Evolutionary conservation across 1,140 invertebrate genomes (phyloP), one percentile per base, ranked within the genome.

Genomic region (Anthonomus grandis): DNA sequence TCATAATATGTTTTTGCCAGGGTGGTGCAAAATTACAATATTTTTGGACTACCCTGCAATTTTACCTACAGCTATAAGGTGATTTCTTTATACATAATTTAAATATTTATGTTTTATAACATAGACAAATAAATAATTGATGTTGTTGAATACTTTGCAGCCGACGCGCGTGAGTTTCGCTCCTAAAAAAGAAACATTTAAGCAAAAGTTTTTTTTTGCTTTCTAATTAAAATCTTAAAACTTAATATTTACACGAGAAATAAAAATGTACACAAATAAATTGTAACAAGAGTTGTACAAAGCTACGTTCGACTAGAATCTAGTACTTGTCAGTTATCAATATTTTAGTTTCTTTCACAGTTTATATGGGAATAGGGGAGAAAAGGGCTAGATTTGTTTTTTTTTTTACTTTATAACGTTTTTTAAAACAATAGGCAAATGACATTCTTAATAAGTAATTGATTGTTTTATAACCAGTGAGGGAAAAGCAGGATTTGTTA

Each of bases 241-340:
- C 22, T 31, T 37, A 12, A 56, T 50, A 57, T 57, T 50, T 57
- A 57, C 55, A 50, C 17, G 12, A 45, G 23, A 52, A 8, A 34
- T 59, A 18, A 13, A 59, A 59, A 59, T 52, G 25, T 59, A 53
- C 49, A 53, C 41, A 52, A 50, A 15, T 47, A 12, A 56, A 42
- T 23, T 3, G n/a, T 36, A 46, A 56, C 23, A 44, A 41, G 10
- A 24, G 17, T 36, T 52, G 53, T 59, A 59, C 57, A 53, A 59
- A 59, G 57, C 57, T 59, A 59, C n/a, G 47, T 59, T 59, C 53
- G 62, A 63, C 62, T 63, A 63, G 62, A 63, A 57, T 57, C 57
- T 63, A 59, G 57, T 63, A 63, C 52, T 56, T 60, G 57, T 60
- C 62, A 63, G 57, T 56, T 41, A 60, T 44, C 45, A 44, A 51